Conservation (phyloP, 1,140 invertebrate genomes). For the Piezodorus guildinii region DNA sequence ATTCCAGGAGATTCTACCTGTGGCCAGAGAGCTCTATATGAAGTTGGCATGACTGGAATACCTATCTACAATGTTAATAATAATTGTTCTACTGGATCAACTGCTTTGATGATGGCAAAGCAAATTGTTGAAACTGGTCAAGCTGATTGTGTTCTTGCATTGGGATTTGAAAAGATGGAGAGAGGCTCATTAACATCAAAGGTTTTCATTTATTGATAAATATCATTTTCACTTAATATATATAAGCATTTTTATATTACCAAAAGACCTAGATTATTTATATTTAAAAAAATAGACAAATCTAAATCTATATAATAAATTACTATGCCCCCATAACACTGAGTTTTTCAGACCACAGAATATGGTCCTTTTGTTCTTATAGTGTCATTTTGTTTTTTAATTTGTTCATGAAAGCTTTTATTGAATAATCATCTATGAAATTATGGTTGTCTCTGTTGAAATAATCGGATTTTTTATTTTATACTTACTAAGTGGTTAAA, state of each 20-base stretch:
- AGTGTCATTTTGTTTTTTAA: no score
- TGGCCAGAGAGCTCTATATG: constrained; percentile 89
- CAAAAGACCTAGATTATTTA: not conserved
- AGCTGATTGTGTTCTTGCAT: constrained; percentile 75
- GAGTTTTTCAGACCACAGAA: no score
- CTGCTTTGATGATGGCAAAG: constrained; percentile 79
- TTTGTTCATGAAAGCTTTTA: no score
- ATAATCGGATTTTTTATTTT: no score
- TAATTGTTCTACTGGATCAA: constrained; percentile 93
- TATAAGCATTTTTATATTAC: not conserved
- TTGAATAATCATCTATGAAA: no score
- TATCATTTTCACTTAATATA: not conserved
- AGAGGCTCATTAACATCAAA: constrained; percentile 70
- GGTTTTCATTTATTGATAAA: constrained; percentile 34
- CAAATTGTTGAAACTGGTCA: constrained; percentile 78
- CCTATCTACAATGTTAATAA: constrained; percentile 99
- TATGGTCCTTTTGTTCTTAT: no score
- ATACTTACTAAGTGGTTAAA: no score
- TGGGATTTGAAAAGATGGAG: constrained; percentile 99
- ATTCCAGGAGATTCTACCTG: constrained; percentile 76
- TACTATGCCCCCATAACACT: no score
- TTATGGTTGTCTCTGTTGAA: no score
- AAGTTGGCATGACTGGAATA: constrained; percentile 91
- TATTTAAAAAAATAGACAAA: not conserved
- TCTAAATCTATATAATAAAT: no score